These are phyloP conservation scores for Papilio helenus DNA, from an alignment of 1,140 invertebrate genomes.

Conservation along the genomic window DNA sequence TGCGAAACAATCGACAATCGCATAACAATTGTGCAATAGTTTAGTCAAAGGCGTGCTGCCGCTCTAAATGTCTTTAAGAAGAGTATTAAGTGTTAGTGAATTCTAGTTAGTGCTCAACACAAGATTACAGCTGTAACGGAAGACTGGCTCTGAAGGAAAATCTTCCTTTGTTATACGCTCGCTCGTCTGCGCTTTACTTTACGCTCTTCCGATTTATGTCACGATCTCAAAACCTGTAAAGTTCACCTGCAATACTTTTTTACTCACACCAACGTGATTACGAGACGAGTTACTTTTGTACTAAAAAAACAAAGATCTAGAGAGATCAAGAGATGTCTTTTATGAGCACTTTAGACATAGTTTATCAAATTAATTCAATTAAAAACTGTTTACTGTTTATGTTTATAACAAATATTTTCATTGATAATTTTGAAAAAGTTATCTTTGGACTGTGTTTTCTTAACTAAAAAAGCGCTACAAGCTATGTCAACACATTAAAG, in stretches of 20 bases:
- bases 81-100: background rate
- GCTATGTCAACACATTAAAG: too few relatives aligned
- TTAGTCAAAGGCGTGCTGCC: too few relatives aligned
- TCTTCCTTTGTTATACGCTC: constrained; percentile 12
- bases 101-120: background rate
- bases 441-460: too few relatives aligned
- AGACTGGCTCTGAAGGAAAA: constrained; percentile 28
- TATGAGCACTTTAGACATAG: background rate
- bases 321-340: too few relatives aligned
- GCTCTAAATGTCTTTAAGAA: background rate
- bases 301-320: background rate
- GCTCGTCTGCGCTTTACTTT: constrained; percentile 33
- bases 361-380: too few relatives aligned
- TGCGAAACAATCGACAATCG: too few relatives aligned
- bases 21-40: too few relatives aligned
- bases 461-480: background rate
- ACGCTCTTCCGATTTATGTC: constrained; percentile 32
- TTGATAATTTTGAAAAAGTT: too few relatives aligned
- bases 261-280: too few relatives aligned
- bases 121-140: constrained; percentile 12
- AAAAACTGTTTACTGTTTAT: too few relatives aligned
- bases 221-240: constrained; percentile 15
- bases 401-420: too few relatives aligned
- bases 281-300: background rate
- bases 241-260: constrained; percentile 23